Conservation (phyloP, 2,888 invertebrate species). For the Oligia latruncula region DNA sequence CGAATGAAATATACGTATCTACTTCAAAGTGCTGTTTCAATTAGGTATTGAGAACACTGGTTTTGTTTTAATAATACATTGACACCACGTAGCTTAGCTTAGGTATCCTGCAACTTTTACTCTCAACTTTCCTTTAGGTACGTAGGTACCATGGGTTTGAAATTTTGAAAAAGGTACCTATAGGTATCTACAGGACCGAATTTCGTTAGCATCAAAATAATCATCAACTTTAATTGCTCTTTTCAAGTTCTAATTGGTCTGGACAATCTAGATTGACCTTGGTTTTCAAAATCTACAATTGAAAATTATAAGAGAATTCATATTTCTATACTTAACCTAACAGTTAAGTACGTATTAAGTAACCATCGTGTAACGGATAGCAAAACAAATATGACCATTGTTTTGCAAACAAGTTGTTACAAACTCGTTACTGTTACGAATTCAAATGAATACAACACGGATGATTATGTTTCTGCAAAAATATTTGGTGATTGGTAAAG, state of each 20-base stretch:
- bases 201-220: background rate
- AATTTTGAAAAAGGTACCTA: background rate
- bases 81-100: background rate
- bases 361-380: background rate
- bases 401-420: background rate
- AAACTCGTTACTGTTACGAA: conserved; percentile 6
- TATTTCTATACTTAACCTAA: background rate
- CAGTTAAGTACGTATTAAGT: background rate
- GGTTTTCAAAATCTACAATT: background rate
- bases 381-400: conserved; percentile 8
- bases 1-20: background rate
- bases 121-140: background rate
- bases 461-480: background rate
- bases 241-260: background rate
- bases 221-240: background rate
- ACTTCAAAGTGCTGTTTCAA: background rate
- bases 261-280: background rate
- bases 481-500: background rate
- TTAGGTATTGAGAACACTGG: background rate
- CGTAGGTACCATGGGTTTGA: background rate
- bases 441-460: conserved; percentile 5
- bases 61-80: background rate
- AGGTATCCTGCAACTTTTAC: background rate
- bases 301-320: background rate
- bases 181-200: background rate